A percentile compares a stretch with the other conserved stretches of the same genome.
phyloP scores from a whole-genome alignment of 1,140 invertebrate genomes.

The Chrysomallon squamiferum region DNA sequence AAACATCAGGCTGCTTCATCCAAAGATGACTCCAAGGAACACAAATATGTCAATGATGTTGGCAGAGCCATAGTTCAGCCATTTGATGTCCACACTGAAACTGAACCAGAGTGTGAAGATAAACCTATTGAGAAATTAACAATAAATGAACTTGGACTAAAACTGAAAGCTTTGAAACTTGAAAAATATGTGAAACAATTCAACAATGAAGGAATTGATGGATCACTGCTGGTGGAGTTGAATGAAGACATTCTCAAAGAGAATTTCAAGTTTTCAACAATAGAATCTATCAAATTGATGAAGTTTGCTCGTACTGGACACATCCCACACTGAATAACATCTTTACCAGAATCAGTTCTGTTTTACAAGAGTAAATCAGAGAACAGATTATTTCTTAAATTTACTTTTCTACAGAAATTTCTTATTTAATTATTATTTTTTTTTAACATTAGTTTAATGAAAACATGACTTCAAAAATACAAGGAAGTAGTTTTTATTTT shows the following conservation, averaged over 20 bases:
- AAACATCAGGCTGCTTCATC: not conserved
- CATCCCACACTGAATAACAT: not conserved
- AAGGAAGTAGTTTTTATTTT: no score
- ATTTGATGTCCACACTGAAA: not conserved
- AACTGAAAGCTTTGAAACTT: not conserved
- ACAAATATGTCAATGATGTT: not conserved
- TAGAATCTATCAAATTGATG: not conserved
- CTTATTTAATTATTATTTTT: no score
- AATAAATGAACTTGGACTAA: not conserved
- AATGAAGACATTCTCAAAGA: not conserved
- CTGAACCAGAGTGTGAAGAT: not conserved
- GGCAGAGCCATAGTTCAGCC: not conserved
- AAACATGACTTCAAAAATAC: no score
- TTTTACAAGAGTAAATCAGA: no score
- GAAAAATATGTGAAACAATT: not conserved
- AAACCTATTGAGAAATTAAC: not conserved
- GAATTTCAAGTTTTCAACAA: not conserved
- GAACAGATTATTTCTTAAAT: no score
- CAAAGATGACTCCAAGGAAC: not conserved
- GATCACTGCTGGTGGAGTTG: not conserved
- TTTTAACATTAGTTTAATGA: no score
- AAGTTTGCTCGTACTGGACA: not conserved
- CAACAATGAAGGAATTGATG: not conserved
- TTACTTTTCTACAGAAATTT: no score
- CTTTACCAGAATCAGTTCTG: no score